Evolutionary conservation across 2,888 invertebrate species (phyloP), one percentile per base, ranked within the genome.

Genomic region (Ypsolopha scabrella): DNA sequence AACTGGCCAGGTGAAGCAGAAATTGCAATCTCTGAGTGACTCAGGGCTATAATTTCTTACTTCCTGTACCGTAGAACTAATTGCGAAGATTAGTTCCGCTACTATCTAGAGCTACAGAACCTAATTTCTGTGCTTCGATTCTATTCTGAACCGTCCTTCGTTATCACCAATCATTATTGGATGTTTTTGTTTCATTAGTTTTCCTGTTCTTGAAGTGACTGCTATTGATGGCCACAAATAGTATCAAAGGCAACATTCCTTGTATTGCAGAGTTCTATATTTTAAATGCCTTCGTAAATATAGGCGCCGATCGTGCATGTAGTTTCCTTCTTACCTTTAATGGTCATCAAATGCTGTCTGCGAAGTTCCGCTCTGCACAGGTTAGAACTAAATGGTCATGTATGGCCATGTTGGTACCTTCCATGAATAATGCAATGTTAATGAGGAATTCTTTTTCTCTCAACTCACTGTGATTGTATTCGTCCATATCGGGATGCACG

Each of bases 51-150:
- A 65, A 75, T 80, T 74, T 72, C 68, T 72, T 67, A 69, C 70
- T 83, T 82, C 80, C 81, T 75, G 77, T 61, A 61, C 65, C 60
- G 64, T 68, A 61, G 65, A 66, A 70, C 68, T 77, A 77, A 81
- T 81, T 80, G 70, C 75, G 60, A 63, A 66, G 59, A 81, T 83
- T 82, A 80, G 81, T 83, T 81, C 80, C 80, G 73, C 72, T 62
- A 78, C n/a, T 11, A 37, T 13, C 44, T 10, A 33, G 41, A n/a
- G 13, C 7, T n/a, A 34, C 9, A 33, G 43, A 41, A 41, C 43
- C 43, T 50, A 24, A 35, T 33, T 38, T 33, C 34, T 41, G 49
- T 45, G n/a, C 44, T 45, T 35, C 48, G 35, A 33, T 38, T 50
- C 10, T 13, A n/a, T 50, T 35, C 8, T 37, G 37, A 13, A 13